phyloP scores from a whole-genome alignment of 2,797 vertebrate species.

The Denticeps clupeoides region DNA sequence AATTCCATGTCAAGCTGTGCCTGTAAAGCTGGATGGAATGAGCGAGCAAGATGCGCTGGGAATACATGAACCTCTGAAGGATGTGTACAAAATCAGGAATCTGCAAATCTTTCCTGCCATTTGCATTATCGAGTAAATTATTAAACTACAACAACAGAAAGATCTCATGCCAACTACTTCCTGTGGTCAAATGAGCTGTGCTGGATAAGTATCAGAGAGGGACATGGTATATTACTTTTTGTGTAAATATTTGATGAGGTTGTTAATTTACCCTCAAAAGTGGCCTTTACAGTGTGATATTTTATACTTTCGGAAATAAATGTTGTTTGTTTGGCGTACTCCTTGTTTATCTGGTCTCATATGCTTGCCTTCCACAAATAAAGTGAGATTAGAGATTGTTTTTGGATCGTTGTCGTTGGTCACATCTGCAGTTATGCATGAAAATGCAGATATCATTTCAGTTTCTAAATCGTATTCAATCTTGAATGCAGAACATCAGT shows the following conservation, averaged over 20 bases:
- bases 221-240: constrained; percentile 45
- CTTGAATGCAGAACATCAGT: no score
- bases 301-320: constrained; percentile 79
- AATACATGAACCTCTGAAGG: constrained; percentile 53
- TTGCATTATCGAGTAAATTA: constrained; percentile 60
- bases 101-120: constrained; percentile 62
- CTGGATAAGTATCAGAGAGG: constrained; percentile 50
- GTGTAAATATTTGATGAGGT: constrained; percentile 59
- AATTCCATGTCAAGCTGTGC: constrained; percentile 59
- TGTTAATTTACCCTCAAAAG: constrained; percentile 68
- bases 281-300: constrained; percentile 77
- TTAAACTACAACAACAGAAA: constrained; percentile 45
- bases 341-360: constrained; percentile 22
- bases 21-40: constrained; percentile 50
- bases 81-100: constrained; percentile 59
- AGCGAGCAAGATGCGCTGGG: constrained; percentile 39
- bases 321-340: constrained; percentile 68
- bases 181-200: constrained; percentile 60
- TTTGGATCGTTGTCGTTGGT: no score
- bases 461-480: no score
- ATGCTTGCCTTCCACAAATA: no score
- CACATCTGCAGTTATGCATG: no score
- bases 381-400: no score
- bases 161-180: constrained; percentile 55
- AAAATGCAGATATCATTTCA: no score